phyloP scores from a whole-genome alignment of 2,797 vertebrate species.

The Cynopterus sphinx region DNA sequence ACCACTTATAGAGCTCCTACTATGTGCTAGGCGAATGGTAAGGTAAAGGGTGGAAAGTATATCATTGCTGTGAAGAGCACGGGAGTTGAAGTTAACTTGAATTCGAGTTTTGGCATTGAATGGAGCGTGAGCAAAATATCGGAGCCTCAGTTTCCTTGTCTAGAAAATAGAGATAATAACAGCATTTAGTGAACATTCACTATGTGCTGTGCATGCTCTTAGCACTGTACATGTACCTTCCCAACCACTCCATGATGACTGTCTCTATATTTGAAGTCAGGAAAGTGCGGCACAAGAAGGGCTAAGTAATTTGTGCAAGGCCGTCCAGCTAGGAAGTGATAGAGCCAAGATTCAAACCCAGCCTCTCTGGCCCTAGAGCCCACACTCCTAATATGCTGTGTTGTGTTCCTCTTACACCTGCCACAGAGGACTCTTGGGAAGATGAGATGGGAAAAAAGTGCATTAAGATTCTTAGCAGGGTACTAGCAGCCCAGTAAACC shows the following conservation, averaged over 20 bases:
- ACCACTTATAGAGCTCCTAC: not conserved
- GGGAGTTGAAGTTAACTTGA: not conserved
- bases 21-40: not conserved
- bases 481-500: not conserved
- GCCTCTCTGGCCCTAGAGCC: not conserved
- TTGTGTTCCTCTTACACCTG: not conserved
- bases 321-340: not conserved
- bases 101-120: not conserved
- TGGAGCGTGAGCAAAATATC: not conserved
- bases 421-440: not conserved
- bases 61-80: not conserved
- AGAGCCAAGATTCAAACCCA: not conserved
- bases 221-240: not conserved
- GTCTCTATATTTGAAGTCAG: not conserved
- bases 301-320: not conserved
- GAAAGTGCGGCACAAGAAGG: not conserved
- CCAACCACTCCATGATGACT: not conserved
- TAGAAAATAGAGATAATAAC: not conserved
- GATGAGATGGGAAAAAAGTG: not conserved
- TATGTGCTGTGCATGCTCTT: not conserved
- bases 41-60: not conserved
- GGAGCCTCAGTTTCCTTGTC: not conserved
- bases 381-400: too few species aligned
- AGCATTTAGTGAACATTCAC: not conserved
- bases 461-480: not conserved